Percentiles rank a stretch among this genome's conserved stretches.
These are phyloP conservation scores for Thermophis baileyi DNA, from an alignment of 2,113 vertebrate genomes.

Conservation along the genomic window DNA sequence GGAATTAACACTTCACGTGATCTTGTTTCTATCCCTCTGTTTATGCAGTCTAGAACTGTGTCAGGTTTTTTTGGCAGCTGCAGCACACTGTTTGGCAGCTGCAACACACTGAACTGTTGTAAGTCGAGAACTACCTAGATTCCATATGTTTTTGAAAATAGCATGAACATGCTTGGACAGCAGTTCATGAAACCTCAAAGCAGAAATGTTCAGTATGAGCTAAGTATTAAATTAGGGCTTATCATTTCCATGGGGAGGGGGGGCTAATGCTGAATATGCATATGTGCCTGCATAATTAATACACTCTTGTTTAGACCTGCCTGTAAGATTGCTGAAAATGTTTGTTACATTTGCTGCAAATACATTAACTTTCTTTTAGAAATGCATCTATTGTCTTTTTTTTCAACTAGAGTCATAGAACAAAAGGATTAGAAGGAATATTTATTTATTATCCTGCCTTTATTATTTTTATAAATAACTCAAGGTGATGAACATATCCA, in stretches of 20 bases:
- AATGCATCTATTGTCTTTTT: background rate
- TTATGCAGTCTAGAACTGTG: no score
- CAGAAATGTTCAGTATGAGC: background rate
- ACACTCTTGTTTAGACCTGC: background rate
- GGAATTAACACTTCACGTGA: no score
- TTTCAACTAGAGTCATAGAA: background rate
- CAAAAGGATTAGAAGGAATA: background rate
- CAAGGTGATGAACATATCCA: background rate
- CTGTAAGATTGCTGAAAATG: constrained; percentile 9
- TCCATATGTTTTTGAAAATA: background rate
- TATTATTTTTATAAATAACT: background rate
- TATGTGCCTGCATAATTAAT: background rate
- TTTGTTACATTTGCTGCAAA: background rate
- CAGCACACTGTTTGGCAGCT: no score
- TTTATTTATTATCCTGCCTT: background rate
- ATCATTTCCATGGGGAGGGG: background rate
- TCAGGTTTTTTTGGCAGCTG: no score
- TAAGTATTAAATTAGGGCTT: background rate
- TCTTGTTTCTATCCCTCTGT: no score
- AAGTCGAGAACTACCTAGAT: background rate
- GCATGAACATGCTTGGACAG: background rate
- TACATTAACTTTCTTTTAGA: background rate
- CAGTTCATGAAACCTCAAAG: background rate
- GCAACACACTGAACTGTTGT: no score
- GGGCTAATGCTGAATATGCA: background rate